Evolutionary conservation across 2,888 invertebrate species (phyloP).

Genomic region (Tenthredo scrophulariae): DNA sequence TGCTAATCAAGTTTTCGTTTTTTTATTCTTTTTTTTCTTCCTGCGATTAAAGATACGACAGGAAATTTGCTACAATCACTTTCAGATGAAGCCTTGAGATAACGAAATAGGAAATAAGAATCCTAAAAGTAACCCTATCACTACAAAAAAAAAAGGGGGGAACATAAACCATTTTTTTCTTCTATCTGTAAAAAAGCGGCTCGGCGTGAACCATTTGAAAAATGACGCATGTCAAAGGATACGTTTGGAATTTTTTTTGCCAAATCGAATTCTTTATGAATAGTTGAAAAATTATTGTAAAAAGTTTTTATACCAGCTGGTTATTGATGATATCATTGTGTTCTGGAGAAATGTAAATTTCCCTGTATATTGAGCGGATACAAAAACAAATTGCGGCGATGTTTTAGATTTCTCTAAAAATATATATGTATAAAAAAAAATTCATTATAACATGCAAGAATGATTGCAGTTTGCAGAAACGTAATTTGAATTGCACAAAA

Average conservation of each 20-base stretch:
- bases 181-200: background rate
- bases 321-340: background rate
- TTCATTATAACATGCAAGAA: background rate
- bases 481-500: background rate
- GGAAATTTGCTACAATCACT: background rate
- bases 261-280: background rate
- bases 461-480: background rate
- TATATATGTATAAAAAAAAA: background rate
- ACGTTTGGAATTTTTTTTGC: background rate
- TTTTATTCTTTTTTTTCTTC: background rate
- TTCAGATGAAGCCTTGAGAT: background rate
- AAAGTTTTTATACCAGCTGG: background rate
- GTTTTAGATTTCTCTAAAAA: background rate
- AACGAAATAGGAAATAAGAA: background rate
- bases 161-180: background rate
- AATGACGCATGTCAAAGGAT: background rate
- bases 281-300: background rate
- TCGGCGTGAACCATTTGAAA: background rate
- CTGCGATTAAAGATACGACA: background rate
- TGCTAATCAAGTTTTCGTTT: slow-evolving; percentile 12
- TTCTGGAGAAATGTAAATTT: background rate
- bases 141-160: background rate
- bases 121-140: background rate
- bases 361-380: background rate
- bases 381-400: background rate